Base-by-base conservation (phyloP, 2,113 vertebrate species). In the Ameiurus melas region DNA sequence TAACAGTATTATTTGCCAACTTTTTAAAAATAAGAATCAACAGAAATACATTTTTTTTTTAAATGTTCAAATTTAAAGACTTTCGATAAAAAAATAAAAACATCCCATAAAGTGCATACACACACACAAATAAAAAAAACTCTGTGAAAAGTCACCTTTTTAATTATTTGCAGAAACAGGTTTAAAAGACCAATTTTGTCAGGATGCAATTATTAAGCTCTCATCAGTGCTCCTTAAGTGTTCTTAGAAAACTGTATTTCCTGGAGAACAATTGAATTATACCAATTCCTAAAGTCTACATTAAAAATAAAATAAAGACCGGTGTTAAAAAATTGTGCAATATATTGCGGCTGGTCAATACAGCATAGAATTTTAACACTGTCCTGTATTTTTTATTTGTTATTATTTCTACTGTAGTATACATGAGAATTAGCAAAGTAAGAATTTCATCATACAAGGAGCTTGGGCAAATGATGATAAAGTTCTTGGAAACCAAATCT, bases 41-140 rank as follows among this genome's bases (percentile, higher is more conserved):
- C 30, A 33, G 14, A 78, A 58, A 47, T 6, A 47, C 1, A 25
- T 77, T 47, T 43, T 51, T 25, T 43, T 6, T 27, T 43, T 6
- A 58, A 75, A 12, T n/a, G 2, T 58, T 51, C 25, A 22, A 27
- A 66, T 79, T 16, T 19, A 60, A 77, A 27, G 8, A 75, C 39
- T n/a, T 85, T 73, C 22, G 33, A 73, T 73, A 58, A 58, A 58
- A 58, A 20, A 84, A 25, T 73, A 80, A 66, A 36, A 73, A 53
- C 36, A 70, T 64, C 53, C 68, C 53, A 86, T 33, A 95, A 94
- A 95, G 94, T 94, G 94, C 92, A 92, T 43, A 91, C 83, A 90
- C 83, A 90, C 36, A 36, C 36, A 36, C n/a, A n/a, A n/a, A n/a
- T n/a, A 86, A 91, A 66, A 71, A 71, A 89, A 87, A 73, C 73